Base-by-base conservation (phyloP, 2,797 vertebrate species). In the Gymnothorax javanicus region DNA sequence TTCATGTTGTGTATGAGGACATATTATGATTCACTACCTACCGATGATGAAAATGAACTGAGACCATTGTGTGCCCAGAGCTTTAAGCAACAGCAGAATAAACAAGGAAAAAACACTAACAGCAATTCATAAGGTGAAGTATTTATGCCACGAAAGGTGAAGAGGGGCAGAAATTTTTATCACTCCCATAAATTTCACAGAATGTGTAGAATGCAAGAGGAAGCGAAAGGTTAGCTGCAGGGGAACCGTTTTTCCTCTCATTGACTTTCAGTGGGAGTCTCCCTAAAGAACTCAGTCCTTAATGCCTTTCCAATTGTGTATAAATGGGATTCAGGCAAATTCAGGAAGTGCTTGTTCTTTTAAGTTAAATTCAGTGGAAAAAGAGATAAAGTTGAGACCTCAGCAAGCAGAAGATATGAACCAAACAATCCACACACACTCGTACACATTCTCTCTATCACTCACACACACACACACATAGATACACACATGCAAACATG, bases 121-220 rank as follows among this genome's bases (percentile, higher is more conserved):
- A 79, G 75, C 75, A 17, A 79, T 79, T 50, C 9, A 79, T 79
- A 79, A 52, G 12, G 13, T 52, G 20, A 79, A 79, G 75, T 79
- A 52, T 79, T 79, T 33, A 79, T 79, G 75, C 43, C 43, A 79
- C 75, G 17, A 43, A 52, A 20, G 43, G 17, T 79, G 54, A 79
- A 79, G 43, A 52, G 75, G 43, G 43, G 75, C 3, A 13, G 13
- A 2, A 20, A 54, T 50, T 79, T 79, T 79, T 52, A 43, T 79
- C 75, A 52, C 75, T 52, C 15, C 50, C 43, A 79, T 79, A 13
- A 20, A 79, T 79, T 79, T 52, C 43, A 52, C 75, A 79, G 75
- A 75, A 75, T 75, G 23, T 27, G 15, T n/a, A 43, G 71, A 75
- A 75, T 75, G 43, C 7, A 54, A 23, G 20, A 52, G 73, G 43